Base-by-base conservation (phyloP, 2,797 vertebrate species). In the Chromobotia macracanthus region DNA sequence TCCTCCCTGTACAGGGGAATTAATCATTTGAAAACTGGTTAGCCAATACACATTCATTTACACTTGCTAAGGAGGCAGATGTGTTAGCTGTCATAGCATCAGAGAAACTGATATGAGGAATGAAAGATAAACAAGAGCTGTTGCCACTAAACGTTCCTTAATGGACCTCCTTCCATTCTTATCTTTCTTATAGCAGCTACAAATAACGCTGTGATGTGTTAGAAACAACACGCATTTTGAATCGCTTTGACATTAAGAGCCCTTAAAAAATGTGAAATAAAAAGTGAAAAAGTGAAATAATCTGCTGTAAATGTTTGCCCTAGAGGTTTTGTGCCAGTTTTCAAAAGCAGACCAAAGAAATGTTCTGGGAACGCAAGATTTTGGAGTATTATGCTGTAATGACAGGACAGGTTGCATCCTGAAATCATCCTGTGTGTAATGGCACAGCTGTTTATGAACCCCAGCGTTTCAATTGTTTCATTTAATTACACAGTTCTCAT, bases 361-460 rank as follows among this genome's bases (percentile, higher is more conserved):
- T 15, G 4, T 64, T 69, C 58, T 1, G 4, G 2, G n/a, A 50
- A 15, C 60, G 19, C 3, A n/a, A n/a, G n/a, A 25, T 72, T 44
- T 44, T 15, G n/a, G 51, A 56, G 35, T 28, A 18, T 23, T 28
- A 16, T 31, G 13, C 25, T 28, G 31, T 46, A 60, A 58, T 23
- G 28, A 16, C 65, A n/a, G 56, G 41, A 41, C 50, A 25, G n/a
- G 31, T 60, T 13, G 12, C 28, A 41, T 75, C 13, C 61, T 75
- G 19, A 75, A 66, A 53, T 48, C 82, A 87, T 86, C n/a, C 86
- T 89, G 88, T 64, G 72, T 80, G 38, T 82, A 77, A 86, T 65
- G 58, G 31, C 31, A n/a, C n/a, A n/a, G 21, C 23, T 68, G 60
- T 80, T 79, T 65, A 35, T 25, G 16, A 53, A 41, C 38, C 41